Percentiles rank a stretch among this genome's conserved stretches.
phyloP scores from a whole-genome alignment of 2,888 invertebrate genomes.

The Anthoptus insignis region DNA sequence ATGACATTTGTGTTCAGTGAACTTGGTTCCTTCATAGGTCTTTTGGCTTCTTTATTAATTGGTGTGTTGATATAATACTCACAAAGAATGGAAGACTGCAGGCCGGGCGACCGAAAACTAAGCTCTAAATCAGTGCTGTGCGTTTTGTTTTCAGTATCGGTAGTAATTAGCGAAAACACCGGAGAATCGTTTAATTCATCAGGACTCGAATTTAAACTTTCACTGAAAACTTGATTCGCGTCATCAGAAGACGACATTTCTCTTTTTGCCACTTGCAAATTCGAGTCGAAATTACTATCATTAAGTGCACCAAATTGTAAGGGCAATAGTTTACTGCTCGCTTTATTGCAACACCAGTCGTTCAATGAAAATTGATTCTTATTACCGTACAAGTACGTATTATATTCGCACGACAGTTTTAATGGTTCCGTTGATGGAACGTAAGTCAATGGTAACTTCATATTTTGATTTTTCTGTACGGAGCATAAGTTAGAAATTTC shows the following conservation, averaged over 20 bases:
- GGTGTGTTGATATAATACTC: constrained; percentile 49
- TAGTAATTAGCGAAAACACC: constrained; percentile 50
- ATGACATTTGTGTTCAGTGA: background rate
- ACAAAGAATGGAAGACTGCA: constrained; percentile 46
- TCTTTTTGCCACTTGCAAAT: too few relatives aligned
- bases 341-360: constrained; percentile 7
- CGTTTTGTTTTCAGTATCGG: constrained; percentile 63
- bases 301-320: constrained; percentile 11
- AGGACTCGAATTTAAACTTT: background rate
- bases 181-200: constrained; percentile 43
- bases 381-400: constrained; percentile 3
- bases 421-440: constrained; percentile 3
- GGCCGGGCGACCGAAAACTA: constrained; percentile 47
- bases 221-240: background rate
- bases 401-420: constrained; percentile 1
- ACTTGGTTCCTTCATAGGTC: background rate
- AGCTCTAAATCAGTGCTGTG: constrained; percentile 58
- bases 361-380: constrained; percentile 16
- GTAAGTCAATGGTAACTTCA: constrained; percentile 14
- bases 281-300: background rate
- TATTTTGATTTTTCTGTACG: constrained; percentile 28
- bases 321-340: constrained; percentile 22
- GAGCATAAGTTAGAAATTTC: constrained; percentile 43
- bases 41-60: constrained; percentile 9
- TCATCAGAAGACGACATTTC: background rate